Percentiles rank a stretch among this genome's conserved stretches.
Conservation (phyloP, 2,888 invertebrate species). For the Arenicola marina region DNA sequence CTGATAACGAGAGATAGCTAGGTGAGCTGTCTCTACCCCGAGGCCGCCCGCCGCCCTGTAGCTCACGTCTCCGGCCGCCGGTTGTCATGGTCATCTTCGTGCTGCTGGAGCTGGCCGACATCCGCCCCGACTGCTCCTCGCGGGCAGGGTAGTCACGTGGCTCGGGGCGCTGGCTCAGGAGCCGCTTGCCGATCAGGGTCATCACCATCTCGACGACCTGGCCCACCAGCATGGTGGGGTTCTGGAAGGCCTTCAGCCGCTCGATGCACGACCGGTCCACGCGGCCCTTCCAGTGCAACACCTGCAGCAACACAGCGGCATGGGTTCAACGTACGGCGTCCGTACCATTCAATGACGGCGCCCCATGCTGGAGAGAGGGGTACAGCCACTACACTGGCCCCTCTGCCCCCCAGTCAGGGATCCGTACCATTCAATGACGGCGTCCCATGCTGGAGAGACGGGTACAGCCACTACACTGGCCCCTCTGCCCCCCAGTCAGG, state of each 20-base stretch:
- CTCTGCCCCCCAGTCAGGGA: too few relatives aligned
- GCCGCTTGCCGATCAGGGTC: slow-evolving; percentile 57
- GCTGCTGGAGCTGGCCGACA: slow-evolving; percentile 55
- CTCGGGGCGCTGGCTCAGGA: slow-evolving; percentile 36
- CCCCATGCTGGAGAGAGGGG: too few relatives aligned
- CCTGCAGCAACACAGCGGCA: slow-evolving; percentile 38
- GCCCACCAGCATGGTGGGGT: slow-evolving; percentile 57
- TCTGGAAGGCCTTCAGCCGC: slow-evolving; percentile 52
- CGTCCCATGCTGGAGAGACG: too few relatives aligned
- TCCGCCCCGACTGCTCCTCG: slow-evolving; percentile 52
- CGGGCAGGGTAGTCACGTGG: slow-evolving; percentile 31
- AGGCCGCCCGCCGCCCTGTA: too few relatives aligned
- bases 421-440: too few relatives aligned
- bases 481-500: too few relatives aligned
- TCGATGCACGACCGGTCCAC: slow-evolving; percentile 59
- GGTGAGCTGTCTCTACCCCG: too few relatives aligned
- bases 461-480: too few relatives aligned
- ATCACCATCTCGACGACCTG: slow-evolving; percentile 62
- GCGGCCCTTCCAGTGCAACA: slow-evolving; percentile 52
- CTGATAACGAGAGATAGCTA: too few relatives aligned
- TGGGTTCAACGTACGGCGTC: not conserved
- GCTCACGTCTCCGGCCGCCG: too few relatives aligned
- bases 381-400: too few relatives aligned
- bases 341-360: too few relatives aligned
- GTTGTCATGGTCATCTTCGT: slow-evolving; percentile 47